Conservation (phyloP, 2,797 vertebrate species). For the Sebastes iracundus region DNA sequence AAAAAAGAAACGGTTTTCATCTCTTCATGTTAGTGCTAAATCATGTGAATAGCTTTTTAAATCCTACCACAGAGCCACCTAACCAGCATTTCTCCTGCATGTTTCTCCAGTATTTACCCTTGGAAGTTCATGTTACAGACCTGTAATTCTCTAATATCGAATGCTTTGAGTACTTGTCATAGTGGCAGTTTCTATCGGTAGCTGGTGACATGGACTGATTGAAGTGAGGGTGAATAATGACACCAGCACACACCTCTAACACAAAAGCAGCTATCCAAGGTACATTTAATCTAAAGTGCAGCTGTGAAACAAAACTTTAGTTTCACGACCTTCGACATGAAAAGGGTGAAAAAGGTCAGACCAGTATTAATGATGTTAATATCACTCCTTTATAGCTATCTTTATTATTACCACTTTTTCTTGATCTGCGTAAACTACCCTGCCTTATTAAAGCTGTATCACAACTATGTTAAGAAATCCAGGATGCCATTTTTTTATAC, state of each 20-base stretch:
- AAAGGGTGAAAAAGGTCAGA: neutral
- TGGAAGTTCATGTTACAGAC: neutral
- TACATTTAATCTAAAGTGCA: neutral
- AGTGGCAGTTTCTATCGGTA: neutral
- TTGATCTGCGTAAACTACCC: neutral
- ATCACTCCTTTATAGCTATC: neutral
- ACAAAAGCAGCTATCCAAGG: neutral
- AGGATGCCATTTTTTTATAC: neutral
- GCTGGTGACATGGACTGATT: neutral
- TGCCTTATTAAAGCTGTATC: neutral
- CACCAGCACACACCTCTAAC: neutral
- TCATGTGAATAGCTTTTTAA: constrained; percentile 23
- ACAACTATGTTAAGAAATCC: neutral
- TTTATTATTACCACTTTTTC: neutral
- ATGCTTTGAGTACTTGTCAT: neutral
- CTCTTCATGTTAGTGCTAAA: constrained; percentile 16
- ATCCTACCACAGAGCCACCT: neutral
- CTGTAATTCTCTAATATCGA: neutral
- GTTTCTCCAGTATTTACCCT: neutral
- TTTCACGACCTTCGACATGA: neutral
- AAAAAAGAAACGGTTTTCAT: neutral
- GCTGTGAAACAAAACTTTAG: neutral
- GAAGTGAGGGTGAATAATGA: neutral
- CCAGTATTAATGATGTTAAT: neutral
- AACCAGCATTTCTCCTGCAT: neutral